phyloP scores from a whole-genome alignment of 2,888 invertebrate species.

The Metopia argyrocephala region DNA sequence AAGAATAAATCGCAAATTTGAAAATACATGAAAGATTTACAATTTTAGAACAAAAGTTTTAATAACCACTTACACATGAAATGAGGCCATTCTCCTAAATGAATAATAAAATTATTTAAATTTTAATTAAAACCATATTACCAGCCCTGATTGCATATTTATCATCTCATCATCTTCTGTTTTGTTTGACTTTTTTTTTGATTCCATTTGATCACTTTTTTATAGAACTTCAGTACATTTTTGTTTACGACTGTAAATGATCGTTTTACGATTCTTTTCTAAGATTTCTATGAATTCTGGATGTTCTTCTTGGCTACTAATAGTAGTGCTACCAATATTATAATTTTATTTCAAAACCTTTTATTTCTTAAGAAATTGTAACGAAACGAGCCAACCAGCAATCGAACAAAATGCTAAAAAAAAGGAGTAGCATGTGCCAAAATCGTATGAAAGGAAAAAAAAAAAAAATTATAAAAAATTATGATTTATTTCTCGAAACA shows the following conservation, averaged over 20 bases:
- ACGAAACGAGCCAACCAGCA: neutral
- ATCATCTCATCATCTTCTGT: too few relatives aligned
- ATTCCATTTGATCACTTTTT: slow-evolving; percentile 4
- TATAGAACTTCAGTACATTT: slow-evolving; percentile 5
- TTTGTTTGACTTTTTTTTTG: too few relatives aligned
- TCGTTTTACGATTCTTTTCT: slow-evolving; percentile 23
- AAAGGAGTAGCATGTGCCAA: slow-evolving; percentile 51
- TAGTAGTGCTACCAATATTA: slow-evolving; percentile 2
- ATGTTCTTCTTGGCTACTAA: neutral
- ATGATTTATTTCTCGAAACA: slow-evolving; percentile 52
- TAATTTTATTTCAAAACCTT: neutral
- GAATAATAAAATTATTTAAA: too few relatives aligned
- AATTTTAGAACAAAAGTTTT: too few relatives aligned
- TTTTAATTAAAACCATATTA: too few relatives aligned
- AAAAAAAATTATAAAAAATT: slow-evolving; percentile 34
- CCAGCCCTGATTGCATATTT: neutral
- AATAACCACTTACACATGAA: too few relatives aligned
- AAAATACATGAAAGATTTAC: too few relatives aligned
- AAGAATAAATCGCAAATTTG: too few relatives aligned
- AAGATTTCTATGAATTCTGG: slow-evolving; percentile 20
- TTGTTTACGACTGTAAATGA: slow-evolving; percentile 46
- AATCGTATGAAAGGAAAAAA: neutral
- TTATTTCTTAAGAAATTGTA: slow-evolving; percentile 28
- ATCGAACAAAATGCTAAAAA: slow-evolving; percentile 3
- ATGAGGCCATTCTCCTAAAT: too few relatives aligned